Evolutionary conservation across 1,140 invertebrate genomes (phyloP).

Genomic region (Hyphantria cunea): DNA sequence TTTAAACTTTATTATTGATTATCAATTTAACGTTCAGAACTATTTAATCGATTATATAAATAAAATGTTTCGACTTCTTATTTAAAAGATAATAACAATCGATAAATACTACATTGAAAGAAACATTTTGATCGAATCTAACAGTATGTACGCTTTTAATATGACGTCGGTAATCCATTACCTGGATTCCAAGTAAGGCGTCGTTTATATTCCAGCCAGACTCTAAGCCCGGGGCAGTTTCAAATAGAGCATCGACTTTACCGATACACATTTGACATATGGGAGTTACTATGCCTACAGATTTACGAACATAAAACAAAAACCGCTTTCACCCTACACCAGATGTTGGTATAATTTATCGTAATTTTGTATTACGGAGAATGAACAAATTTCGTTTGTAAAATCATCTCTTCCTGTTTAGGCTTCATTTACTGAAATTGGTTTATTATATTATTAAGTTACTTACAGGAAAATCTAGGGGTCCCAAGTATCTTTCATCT

Average conservation of each 20-base stretch:
- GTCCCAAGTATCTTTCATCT: constrained; percentile 7
- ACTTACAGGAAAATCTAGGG: no score
- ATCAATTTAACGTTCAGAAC: no score
- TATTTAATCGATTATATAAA: neutral
- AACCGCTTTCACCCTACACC: constrained; percentile 21
- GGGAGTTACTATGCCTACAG: constrained; percentile 22
- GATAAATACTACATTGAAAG: no score
- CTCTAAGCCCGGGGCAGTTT: constrained; percentile 16
- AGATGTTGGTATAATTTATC: constrained; percentile 11
- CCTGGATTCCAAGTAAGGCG: constrained; percentile 4
- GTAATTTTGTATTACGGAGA: constrained; percentile 15
- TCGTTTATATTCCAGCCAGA: constrained; percentile 22
- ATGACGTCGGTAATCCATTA: constrained; percentile 15
- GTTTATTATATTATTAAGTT: no score
- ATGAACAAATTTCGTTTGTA: constrained; percentile 9
- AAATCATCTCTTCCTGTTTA: constrained; percentile 11
- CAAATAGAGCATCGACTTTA: constrained; percentile 22
- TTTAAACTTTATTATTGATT: no score
- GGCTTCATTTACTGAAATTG: neutral
- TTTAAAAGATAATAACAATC: no score
- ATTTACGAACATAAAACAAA: constrained; percentile 27
- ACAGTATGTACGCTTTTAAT: no score
- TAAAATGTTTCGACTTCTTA: neutral
- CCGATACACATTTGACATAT: constrained; percentile 21
- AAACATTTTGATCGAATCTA: no score